These are phyloP conservation scores for Puma concolor DNA, from an alignment of 2,113 vertebrate species.

Conservation along the genomic window DNA sequence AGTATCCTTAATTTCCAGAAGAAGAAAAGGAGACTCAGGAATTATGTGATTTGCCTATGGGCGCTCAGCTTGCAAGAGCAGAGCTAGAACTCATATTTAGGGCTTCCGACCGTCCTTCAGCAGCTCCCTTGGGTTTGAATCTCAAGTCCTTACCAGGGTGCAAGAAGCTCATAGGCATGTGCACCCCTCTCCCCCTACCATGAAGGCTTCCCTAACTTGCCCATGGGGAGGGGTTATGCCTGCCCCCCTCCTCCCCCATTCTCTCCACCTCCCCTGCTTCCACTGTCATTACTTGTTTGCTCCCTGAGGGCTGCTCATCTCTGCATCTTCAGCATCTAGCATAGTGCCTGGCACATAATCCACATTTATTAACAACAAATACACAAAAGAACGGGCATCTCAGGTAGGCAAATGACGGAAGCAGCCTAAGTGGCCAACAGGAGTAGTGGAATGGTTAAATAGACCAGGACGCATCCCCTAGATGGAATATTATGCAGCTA, in stretches of 20 bases:
- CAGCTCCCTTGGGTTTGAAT: not conserved
- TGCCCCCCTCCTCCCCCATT: too few species aligned
- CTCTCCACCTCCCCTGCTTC: not conserved
- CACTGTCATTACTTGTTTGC: not conserved
- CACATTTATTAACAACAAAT: not conserved
- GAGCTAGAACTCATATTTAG: not conserved
- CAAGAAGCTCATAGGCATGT: not conserved
- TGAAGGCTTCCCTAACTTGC: not conserved
- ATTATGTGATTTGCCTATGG: not conserved
- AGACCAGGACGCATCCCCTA: not conserved
- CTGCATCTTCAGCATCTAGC: not conserved
- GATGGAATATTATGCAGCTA: not conserved
- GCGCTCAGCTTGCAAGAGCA: not conserved
- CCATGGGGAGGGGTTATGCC: accelerated
- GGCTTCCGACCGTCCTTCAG: not conserved
- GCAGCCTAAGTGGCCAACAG: not conserved
- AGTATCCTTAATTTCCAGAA: constrained; percentile 11
- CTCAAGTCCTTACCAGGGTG: not conserved
- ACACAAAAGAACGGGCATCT: not conserved
- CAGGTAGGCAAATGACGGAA: not conserved
- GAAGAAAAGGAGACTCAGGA: not conserved
- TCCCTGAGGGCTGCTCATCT: not conserved
- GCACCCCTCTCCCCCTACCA: too few species aligned
- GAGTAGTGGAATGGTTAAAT: not conserved
- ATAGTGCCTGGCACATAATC: not conserved